Evolutionary conservation across 1,140 invertebrate genomes (phyloP).

Genomic region (Lordiphosa stackelbergi): DNA sequence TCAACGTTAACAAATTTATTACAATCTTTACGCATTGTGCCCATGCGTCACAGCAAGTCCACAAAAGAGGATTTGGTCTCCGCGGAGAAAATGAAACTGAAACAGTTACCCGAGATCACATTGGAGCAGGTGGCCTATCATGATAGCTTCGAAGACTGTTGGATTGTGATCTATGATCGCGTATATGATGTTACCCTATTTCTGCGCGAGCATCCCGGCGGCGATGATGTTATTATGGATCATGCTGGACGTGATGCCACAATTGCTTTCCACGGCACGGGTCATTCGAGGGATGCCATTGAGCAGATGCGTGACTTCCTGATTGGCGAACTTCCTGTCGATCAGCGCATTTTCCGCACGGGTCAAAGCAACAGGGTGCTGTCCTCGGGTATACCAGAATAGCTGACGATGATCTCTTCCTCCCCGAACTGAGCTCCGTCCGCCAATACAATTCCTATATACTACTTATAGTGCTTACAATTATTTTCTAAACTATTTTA

Average conservation of each 20-base stretch:
- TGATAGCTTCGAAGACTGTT: slow-evolving; percentile 82
- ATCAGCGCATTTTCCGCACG: slow-evolving; percentile 84
- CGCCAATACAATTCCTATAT: slow-evolving; percentile 12
- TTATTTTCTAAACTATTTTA: slow-evolving; percentile 17
- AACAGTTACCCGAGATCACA: slow-evolving; percentile 75
- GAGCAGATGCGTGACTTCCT: slow-evolving; percentile 82
- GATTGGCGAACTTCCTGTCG: slow-evolving; percentile 84
- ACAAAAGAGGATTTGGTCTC: slow-evolving; percentile 14
- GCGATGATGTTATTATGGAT: slow-evolving; percentile 89
- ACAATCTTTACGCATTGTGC: slow-evolving; percentile 60
- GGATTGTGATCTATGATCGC: slow-evolving; percentile 86
- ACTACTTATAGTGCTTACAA: slow-evolving; percentile 10
- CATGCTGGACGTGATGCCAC: slow-evolving; percentile 92
- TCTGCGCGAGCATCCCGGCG: slow-evolving; percentile 89
- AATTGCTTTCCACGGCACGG: slow-evolving; percentile 87
- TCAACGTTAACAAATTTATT: slow-evolving; percentile 59
- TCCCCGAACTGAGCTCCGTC: slow-evolving; percentile 22
- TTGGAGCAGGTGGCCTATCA: slow-evolving; percentile 83
- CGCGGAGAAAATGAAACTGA: slow-evolving; percentile 32
- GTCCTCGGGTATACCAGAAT: slow-evolving; percentile 64
- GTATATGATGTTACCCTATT: slow-evolving; percentile 87
- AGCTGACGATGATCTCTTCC: slow-evolving; percentile 20
- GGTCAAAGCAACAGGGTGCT: slow-evolving; percentile 62
- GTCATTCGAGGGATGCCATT: slow-evolving; percentile 84
- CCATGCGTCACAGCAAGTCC: slow-evolving; percentile 32